These are phyloP conservation scores for Myrmecophaga tridactyla DNA, from an alignment of 2,113 vertebrate species.

Conservation along the genomic window DNA sequence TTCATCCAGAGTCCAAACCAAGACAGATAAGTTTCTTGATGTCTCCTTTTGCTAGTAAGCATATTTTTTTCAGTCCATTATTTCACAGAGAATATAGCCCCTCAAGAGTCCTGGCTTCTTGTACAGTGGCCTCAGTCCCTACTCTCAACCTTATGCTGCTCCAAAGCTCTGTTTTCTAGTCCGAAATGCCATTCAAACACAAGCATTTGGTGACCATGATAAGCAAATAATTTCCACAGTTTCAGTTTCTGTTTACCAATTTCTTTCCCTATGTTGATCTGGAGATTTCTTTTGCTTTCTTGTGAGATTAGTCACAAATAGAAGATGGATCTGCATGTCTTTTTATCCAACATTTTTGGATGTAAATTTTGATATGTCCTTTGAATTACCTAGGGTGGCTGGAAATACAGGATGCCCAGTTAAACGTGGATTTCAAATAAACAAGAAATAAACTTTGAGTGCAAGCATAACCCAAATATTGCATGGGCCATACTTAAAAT, in stretches of 20 bases:
- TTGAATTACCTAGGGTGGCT: background rate
- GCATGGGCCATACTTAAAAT: background rate
- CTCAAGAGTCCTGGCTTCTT: background rate
- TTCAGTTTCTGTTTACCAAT: background rate
- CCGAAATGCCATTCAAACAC: background rate
- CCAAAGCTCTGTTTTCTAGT: background rate
- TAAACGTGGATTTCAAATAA: slow-evolving; percentile 24
- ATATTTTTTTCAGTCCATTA: background rate
- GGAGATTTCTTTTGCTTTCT: background rate
- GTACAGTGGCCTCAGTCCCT: background rate
- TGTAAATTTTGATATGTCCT: background rate
- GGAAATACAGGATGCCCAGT: background rate
- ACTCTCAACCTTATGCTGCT: background rate
- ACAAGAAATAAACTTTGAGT: background rate
- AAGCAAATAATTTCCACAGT: background rate
- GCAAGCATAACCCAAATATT: background rate
- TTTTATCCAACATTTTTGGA: background rate
- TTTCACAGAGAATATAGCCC: background rate
- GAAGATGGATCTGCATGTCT: background rate
- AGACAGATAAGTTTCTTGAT: background rate
- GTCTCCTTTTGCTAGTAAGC: background rate
- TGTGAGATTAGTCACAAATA: background rate
- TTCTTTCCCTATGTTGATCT: background rate
- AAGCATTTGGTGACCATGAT: background rate
- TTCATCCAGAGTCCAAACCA: background rate